A percentile compares a stretch with the other conserved stretches of the same genome.
phyloP scores from a whole-genome alignment of 2,113 vertebrate genomes.

The Tonatia bakeri region DNA sequence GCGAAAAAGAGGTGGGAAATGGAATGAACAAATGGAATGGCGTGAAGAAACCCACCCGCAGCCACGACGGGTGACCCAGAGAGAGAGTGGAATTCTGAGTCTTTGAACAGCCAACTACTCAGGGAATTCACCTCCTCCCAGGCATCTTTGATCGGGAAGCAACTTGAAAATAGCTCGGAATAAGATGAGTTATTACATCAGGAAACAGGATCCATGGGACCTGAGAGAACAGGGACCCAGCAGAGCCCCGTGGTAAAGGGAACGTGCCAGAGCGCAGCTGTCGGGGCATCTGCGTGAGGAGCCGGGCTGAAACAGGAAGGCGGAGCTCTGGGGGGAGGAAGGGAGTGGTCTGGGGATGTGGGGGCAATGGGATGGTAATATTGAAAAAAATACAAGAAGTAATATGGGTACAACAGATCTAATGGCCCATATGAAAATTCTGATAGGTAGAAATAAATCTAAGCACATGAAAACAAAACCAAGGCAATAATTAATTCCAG shows the following conservation, averaged over 20 bases:
- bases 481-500: neutral
- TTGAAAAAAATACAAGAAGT: neutral
- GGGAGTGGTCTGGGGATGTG: fast-evolving
- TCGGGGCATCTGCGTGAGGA: neutral
- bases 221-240: neutral
- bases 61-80: neutral
- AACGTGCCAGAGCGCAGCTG: neutral
- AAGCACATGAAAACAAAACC: neutral
- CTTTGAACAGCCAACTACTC: neutral
- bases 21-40: neutral
- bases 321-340: neutral
- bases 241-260: neutral
- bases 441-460: neutral
- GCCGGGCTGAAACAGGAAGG: neutral
- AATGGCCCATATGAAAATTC: neutral
- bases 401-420: neutral
- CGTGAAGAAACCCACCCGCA: neutral
- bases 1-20: neutral
- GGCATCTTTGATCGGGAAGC: neutral
- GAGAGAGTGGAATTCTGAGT: neutral
- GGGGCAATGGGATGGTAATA: neutral
- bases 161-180: neutral
- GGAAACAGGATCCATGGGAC: neutral
- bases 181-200: neutral
- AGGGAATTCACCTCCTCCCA: neutral